Evolutionary conservation across 2,797 vertebrate species (phyloP).

Genomic region (Sebastes iracundus): DNA sequence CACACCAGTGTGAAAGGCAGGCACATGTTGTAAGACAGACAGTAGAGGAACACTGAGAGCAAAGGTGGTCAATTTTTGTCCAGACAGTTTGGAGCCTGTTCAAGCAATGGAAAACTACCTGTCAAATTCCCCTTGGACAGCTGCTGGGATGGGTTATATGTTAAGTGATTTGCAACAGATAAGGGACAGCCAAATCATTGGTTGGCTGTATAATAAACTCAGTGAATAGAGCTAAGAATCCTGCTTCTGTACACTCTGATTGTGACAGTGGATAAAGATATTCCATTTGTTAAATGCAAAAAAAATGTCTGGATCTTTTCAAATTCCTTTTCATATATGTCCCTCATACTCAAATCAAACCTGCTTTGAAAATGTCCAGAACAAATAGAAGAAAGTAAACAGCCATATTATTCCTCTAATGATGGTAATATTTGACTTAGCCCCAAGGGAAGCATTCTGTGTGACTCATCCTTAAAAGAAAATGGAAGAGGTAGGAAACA

Average conservation of each 20-base stretch:
- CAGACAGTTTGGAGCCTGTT: constrained; percentile 71
- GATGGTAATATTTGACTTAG: constrained; percentile 24
- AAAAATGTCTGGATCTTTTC: not conserved
- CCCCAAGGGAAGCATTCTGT: not conserved
- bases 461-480: constrained; percentile 28
- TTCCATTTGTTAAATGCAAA: not conserved
- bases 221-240: not conserved
- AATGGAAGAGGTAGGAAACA: constrained; percentile 9
- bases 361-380: not conserved
- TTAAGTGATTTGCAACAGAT: constrained; percentile 6
- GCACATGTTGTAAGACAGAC: constrained; percentile 60
- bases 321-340: not conserved
- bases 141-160: constrained; percentile 5
- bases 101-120: constrained; percentile 49
- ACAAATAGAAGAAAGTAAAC: constrained; percentile 7
- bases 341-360: not conserved
- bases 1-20: constrained; percentile 56
- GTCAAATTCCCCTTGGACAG: constrained; percentile 52
- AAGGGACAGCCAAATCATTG: not conserved
- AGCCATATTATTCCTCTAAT: not conserved
- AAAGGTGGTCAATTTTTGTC: constrained; percentile 70
- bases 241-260: not conserved
- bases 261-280: not conserved
- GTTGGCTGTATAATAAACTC: not conserved
- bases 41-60: constrained; percentile 55